Evolutionary conservation across 2,797 vertebrate species (phyloP), one percentile per base, ranked within the genome.

Genomic region (Acropternis orthonyx): DNA sequence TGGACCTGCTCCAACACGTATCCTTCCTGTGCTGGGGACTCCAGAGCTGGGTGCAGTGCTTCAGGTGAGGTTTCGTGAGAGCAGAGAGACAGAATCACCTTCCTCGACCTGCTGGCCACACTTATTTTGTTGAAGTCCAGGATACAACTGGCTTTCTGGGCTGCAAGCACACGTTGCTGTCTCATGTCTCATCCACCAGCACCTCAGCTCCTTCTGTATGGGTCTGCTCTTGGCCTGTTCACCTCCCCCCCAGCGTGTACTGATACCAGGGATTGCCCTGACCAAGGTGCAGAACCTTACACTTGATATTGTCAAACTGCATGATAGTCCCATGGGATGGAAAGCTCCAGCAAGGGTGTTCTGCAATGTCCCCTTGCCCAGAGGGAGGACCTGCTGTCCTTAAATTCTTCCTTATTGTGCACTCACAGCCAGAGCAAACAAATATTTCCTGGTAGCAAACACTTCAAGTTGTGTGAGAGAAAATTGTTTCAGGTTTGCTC

Each of bases 101-200:
- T 11, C 14, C 34, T 66, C 0, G 0, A 27, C 7, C 30, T 36
- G 26, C 21, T 66, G 48, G 6, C 30, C 12, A 36, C 0, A 0
- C 7, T 68, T 34, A 26, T 78, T 46, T 58, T 16, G 18, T 10
- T 46, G 26, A 7, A 84, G 10, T 22, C 26, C 39, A 46, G 66
- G 5, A 72, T 17, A 48, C 6, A 52, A 17, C 2, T 66, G 1
- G 9, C 59, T 59, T 59, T 66, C 44, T 52, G 26, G 52, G 19
- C 24, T 41, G 21, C 30, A 46, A 77, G 20, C 30, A 36, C 18
- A 14, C 4, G 5, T 30, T 32, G 7, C 21, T 66, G 44, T 10
- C 5, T 72, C 30, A 18, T 36, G 30, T 32, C 20, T 36, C 26
- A 59, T 32, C 46, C 26, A 54, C 9, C 18, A 36, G 34, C 46